Percentiles rank a stretch among this genome's conserved stretches.
phyloP scores from a whole-genome alignment of 2,113 vertebrate genomes.

The Tapirus terrestris region DNA sequence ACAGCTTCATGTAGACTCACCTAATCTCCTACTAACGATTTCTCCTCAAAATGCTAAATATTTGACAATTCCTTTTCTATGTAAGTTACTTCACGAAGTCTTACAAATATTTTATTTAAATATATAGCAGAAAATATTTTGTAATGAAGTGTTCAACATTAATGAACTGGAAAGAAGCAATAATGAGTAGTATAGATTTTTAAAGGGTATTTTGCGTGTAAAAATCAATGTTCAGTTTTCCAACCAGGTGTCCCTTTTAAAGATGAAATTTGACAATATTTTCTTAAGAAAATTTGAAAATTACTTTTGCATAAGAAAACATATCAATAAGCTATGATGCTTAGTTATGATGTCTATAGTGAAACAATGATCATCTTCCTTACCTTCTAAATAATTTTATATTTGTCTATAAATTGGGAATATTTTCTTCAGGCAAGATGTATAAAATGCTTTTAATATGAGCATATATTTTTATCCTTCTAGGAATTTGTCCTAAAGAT shows the following conservation, averaged over 20 bases:
- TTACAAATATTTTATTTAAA: background rate
- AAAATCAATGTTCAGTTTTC: background rate
- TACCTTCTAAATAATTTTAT: background rate
- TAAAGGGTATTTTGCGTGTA: background rate
- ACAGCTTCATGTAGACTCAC: background rate
- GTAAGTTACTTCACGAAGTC: background rate
- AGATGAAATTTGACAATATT: conserved; percentile 34
- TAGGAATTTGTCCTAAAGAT: background rate
- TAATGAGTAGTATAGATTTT: background rate
- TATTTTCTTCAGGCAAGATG: background rate
- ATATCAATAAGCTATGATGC: background rate
- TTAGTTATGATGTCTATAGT: background rate
- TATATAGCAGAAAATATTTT: background rate
- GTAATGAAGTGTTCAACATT: background rate
- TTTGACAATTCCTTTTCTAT: background rate
- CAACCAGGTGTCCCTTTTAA: background rate
- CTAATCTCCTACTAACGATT: background rate
- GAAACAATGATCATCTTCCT: background rate
- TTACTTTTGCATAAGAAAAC: background rate
- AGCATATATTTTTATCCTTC: background rate
- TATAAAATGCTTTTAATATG: background rate
- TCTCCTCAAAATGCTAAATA: background rate
- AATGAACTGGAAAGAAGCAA: background rate
- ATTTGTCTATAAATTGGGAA: background rate
- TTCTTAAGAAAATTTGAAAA: background rate